These are phyloP conservation scores for Daboia siamensis DNA, from an alignment of 2,113 vertebrate genomes.

Conservation along the genomic window DNA sequence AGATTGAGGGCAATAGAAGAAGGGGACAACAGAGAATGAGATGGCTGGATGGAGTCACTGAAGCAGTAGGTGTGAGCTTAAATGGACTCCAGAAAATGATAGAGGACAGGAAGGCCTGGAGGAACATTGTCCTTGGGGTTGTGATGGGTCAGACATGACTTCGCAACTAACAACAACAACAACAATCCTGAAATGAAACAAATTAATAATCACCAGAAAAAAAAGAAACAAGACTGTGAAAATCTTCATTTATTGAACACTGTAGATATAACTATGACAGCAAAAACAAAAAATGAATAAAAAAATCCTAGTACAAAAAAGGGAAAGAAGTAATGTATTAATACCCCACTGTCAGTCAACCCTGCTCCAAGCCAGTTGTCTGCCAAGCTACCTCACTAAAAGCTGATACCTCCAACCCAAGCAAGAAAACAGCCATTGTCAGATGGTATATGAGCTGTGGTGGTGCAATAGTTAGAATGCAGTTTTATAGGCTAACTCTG, in stretches of 20 bases:
- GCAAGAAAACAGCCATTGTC: background rate
- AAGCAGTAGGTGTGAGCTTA: too few species aligned
- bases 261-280: background rate
- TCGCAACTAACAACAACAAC: too few species aligned
- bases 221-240: background rate
- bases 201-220: background rate
- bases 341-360: background rate
- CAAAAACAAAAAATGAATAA: background rate
- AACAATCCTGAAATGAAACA: background rate
- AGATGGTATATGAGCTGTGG: background rate
- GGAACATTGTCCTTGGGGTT: too few species aligned
- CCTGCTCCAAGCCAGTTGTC: background rate
- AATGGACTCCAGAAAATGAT: too few species aligned
- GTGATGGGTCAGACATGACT: too few species aligned
- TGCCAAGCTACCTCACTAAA: background rate
- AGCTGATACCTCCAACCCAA: background rate
- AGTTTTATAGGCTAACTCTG: too few species aligned
- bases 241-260: background rate
- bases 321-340: background rate
- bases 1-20: too few species aligned
- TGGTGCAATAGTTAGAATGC: too few species aligned
- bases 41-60: too few species aligned
- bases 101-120: too few species aligned
- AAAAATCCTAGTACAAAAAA: background rate
- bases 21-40: too few species aligned